These are phyloP conservation scores for Hydractinia symbiolongicarpus DNA, from an alignment of 30 jellyfish, hydroid and myxozoan species.

Conservation along the genomic window DNA sequence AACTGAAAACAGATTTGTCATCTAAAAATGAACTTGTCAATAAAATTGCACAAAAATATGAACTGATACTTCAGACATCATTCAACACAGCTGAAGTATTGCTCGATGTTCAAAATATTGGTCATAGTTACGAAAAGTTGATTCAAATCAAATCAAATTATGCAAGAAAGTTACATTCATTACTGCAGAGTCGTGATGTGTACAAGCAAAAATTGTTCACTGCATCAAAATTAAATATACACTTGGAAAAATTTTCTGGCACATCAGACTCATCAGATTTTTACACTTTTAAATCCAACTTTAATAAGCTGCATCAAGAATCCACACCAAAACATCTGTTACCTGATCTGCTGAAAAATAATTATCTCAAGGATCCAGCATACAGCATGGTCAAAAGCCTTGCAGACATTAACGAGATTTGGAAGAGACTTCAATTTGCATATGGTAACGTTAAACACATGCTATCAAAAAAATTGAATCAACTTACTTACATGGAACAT, in stretches of 20 bases:
- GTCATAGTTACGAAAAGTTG: conserved; percentile 7
- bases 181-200: background rate
- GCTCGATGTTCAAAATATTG: conserved; percentile 5
- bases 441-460: conserved; percentile 28
- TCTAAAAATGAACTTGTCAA: conserved; percentile 12
- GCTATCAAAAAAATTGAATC: conserved; percentile 5
- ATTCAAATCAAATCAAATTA: conserved; percentile 16
- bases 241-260: conserved; percentile 18
- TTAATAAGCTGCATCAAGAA: conserved; percentile 17
- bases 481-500: conserved; percentile 5
- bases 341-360: conserved; percentile 29
- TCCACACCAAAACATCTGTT: conserved; percentile 18
- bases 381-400: conserved; percentile 29
- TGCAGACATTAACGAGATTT: conserved; percentile 16
- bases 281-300: conserved; percentile 28
- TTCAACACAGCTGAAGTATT: conserved; percentile 11
- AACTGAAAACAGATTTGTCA: conserved; percentile 20
- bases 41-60: conserved; percentile 14
- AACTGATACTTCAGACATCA: conserved; percentile 6
- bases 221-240: conserved; percentile 27
- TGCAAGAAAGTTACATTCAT: background rate
- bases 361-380: conserved; percentile 27
- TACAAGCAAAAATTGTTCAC: conserved; percentile 10
- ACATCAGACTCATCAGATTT: conserved; percentile 16
- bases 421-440: conserved; percentile 20